Percentiles rank a stretch among this genome's conserved stretches.
These are phyloP conservation scores for Trachelus iudaicus DNA, from an alignment of 2,888 invertebrate species.

Conservation along the genomic window DNA sequence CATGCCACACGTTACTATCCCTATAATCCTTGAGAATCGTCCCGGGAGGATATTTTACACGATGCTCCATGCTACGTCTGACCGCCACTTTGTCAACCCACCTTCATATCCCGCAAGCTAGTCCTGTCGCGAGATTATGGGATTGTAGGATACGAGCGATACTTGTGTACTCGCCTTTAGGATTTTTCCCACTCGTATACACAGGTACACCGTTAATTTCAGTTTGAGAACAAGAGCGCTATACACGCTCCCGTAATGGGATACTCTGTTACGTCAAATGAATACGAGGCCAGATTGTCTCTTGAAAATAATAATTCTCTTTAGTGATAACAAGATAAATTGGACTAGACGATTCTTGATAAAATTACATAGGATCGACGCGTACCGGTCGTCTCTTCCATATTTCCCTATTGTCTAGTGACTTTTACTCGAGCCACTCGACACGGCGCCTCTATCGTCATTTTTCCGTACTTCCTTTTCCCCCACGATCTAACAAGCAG, in stretches of 20 bases:
- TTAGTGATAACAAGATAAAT: not conserved
- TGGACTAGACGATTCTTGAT: not conserved
- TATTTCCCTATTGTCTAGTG: not conserved
- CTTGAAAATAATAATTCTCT: not conserved
- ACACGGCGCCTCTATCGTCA: not conserved
- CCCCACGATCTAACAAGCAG: not conserved
- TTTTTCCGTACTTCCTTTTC: not conserved
- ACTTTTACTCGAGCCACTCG: not conserved
- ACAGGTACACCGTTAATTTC: not conserved
- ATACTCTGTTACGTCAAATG: not conserved
- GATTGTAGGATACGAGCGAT: not conserved
- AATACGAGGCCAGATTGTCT: not conserved
- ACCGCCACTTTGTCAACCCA: slow-evolving; percentile 19
- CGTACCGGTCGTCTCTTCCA: not conserved
- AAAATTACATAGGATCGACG: not conserved
- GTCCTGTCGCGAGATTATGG: slow-evolving; percentile 2
- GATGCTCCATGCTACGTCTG: slow-evolving; percentile 29
- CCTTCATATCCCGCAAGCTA: slow-evolving; percentile 15
- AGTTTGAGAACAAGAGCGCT: no score
- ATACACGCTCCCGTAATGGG: not conserved
- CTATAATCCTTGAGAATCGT: slow-evolving; percentile 52
- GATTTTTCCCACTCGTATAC: not conserved
- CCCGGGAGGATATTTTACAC: slow-evolving; percentile 49
- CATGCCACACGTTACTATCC: slow-evolving; percentile 32
- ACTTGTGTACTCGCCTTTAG: not conserved